phyloP scores from a whole-genome alignment of 2,888 invertebrate genomes.

The Cephus rjabovi region DNA sequence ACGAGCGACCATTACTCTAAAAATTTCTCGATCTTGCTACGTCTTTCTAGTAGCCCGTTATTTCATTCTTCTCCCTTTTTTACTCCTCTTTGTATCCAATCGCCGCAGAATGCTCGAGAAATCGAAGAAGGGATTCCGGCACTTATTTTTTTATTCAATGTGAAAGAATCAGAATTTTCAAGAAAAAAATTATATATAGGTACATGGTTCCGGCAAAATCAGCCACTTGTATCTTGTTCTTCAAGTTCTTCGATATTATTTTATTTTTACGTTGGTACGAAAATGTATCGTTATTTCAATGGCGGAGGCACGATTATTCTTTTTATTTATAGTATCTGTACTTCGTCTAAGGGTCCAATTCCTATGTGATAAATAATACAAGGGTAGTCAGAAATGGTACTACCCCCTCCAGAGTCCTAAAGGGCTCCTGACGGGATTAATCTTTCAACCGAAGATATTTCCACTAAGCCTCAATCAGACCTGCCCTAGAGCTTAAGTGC shows the following conservation, averaged over 20 bases:
- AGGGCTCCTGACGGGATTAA: conserved; percentile 33
- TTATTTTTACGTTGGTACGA: neutral
- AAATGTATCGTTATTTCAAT: neutral
- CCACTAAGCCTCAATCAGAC: conserved; percentile 34
- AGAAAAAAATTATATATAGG: neutral
- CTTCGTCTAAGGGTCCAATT: neutral
- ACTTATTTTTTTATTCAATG: neutral
- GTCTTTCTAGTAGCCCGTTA: neutral
- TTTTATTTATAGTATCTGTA: neutral
- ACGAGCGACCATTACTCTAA: neutral
- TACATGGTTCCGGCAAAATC: neutral
- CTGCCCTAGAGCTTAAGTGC: conserved; percentile 18
- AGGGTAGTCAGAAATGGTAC: neutral
- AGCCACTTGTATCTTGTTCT: neutral
- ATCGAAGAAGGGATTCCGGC: neutral
- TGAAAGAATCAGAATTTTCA: too few relatives aligned
- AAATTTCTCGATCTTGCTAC: neutral
- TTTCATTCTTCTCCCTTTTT: neutral
- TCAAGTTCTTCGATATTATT: neutral
- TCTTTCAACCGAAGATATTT: conserved; percentile 33
- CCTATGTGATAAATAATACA: neutral
- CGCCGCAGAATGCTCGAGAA: neutral
- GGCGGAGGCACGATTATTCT: neutral
- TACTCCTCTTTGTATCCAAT: neutral
- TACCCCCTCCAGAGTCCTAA: neutral